Conservation (phyloP, 2,888 invertebrate genomes). For the Caenorhabditis panamensis region DNA sequence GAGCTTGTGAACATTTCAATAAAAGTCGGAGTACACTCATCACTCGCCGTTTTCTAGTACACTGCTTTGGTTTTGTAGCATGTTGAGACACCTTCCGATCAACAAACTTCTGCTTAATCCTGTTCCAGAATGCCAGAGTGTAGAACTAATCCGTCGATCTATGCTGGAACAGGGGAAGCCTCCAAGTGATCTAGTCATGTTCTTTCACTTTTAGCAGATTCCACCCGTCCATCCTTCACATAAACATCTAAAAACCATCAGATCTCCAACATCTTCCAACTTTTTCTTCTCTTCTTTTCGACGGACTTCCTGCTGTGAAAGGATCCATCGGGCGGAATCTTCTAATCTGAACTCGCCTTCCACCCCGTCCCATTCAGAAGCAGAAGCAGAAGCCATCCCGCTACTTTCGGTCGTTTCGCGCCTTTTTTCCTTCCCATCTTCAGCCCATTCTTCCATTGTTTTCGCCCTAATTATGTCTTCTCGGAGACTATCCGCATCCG, state of each 20-base stretch:
- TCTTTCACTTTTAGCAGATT: no score
- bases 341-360: slow-evolving; percentile 12
- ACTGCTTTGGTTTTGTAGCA: no score
- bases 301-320: slow-evolving; percentile 20
- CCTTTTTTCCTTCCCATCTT: slow-evolving; percentile 28
- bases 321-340: slow-evolving; percentile 21
- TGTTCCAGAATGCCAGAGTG: no score
- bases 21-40: slow-evolving; percentile 21
- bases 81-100: no score
- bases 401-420: slow-evolving; percentile 36
- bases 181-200: no score
- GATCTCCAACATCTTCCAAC: not conserved
- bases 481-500: slow-evolving; percentile 29
- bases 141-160: no score
- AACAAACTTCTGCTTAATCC: no score
- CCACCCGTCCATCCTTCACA: not conserved
- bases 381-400: not conserved
- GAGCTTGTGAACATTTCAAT: slow-evolving; percentile 59
- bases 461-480: slow-evolving; percentile 42
- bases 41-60: not conserved
- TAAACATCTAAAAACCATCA: not conserved
- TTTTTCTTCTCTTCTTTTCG: not conserved
- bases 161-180: no score
- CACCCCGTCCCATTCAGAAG: slow-evolving; percentile 3
- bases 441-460: slow-evolving; percentile 39